Conservation (phyloP, 2,888 invertebrate species). For the Sinelater perroti region DNA sequence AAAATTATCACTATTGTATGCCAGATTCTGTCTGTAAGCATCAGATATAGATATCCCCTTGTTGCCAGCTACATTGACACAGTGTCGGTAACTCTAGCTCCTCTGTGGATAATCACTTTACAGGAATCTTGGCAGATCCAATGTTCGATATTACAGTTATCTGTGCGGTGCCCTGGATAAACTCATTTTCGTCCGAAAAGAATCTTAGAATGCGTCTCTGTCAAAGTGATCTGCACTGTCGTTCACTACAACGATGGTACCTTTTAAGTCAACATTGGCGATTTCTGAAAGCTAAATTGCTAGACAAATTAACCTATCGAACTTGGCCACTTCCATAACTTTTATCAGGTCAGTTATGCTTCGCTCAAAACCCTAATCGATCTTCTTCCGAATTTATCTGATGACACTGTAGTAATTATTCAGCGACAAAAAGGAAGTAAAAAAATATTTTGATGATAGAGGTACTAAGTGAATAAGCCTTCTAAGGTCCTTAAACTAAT, state of each 20-base stretch:
- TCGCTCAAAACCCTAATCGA: too few relatives aligned
- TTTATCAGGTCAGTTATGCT: too few relatives aligned
- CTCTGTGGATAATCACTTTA: conserved; percentile 50
- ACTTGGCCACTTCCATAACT: too few relatives aligned
- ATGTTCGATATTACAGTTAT: conserved; percentile 52
- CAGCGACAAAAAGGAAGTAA: too few relatives aligned
- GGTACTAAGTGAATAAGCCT: too few relatives aligned
- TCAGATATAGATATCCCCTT: conserved; percentile 66
- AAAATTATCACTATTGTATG: conserved; percentile 69
- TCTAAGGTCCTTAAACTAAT: too few relatives aligned
- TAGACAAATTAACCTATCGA: too few relatives aligned
- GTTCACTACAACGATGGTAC: conserved; percentile 5
- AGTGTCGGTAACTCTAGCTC: conserved; percentile 65
- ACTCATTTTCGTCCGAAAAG: conserved; percentile 55
- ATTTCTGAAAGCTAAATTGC: too few relatives aligned
- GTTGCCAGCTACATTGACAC: conserved; percentile 68
- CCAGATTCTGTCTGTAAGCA: conserved; percentile 63
- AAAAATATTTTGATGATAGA: too few relatives aligned
- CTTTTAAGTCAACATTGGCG: too few relatives aligned
- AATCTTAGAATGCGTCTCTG: conserved; percentile 48
- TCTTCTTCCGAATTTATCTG: too few relatives aligned
- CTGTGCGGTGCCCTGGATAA: conserved; percentile 54
- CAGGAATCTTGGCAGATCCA: conserved; percentile 57
- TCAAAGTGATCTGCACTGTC: conserved; percentile 52
- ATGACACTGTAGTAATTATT: too few relatives aligned